Conservation (phyloP, 2,888 invertebrate genomes). For the Sepiola atlantica region DNA sequence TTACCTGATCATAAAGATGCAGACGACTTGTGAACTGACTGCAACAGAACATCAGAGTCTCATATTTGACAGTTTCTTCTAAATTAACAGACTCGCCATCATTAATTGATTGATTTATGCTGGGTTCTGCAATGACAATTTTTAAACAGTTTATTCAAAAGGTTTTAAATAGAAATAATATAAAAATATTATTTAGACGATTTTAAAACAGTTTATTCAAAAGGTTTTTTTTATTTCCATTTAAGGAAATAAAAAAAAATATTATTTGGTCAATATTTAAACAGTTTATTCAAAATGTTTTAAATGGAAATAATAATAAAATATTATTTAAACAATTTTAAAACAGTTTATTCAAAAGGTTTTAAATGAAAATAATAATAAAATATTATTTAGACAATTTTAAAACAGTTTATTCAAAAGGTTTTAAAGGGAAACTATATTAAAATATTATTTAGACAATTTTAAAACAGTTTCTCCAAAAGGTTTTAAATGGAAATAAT, state of each 20-base stretch:
- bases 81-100: not conserved
- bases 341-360: not conserved
- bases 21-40: slow-evolving; percentile 69
- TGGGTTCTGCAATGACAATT: not conserved
- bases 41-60: slow-evolving; percentile 62
- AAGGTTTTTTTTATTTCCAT: too few species aligned
- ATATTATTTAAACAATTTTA: not conserved
- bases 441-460: not conserved
- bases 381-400: too few species aligned
- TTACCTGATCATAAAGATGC: slow-evolving; percentile 66
- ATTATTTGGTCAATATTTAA: too few species aligned
- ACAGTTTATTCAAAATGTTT: not conserved
- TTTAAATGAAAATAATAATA: too few species aligned
- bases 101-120: not conserved
- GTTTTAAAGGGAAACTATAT: not conserved
- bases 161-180: too few species aligned
- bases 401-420: too few species aligned
- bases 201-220: too few species aligned
- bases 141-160: not conserved
- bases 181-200: too few species aligned
- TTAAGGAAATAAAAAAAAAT: too few species aligned
- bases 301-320: not conserved
- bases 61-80: not conserved
- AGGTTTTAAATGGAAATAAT: too few species aligned
- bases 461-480: too few species aligned